Evolutionary conservation across 2,797 vertebrate species (phyloP), one percentile per base, ranked within the genome.

Genomic region (Australoheros facetus): DNA sequence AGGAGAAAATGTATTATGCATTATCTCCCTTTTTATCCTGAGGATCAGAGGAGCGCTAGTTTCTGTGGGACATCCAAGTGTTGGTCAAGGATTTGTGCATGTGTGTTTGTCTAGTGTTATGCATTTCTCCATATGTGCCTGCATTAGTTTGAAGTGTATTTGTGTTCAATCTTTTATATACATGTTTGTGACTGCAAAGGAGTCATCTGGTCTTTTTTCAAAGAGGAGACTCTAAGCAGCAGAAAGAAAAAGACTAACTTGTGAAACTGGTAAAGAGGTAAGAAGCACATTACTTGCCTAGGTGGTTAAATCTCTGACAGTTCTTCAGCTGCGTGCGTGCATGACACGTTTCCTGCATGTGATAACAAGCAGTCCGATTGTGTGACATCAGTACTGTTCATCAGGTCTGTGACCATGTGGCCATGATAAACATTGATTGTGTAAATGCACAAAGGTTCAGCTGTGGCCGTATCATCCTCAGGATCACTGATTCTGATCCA

Each of bases 1-100:
- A 86, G 57, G 80, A 72, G 78, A 77, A 80, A 81, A 92, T 90
- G 85, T 91, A 87, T 89, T 87, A 93, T 93, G 87, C 83, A 91
- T 93, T 59, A 79, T 81, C 66, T 89, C 87, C 80, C 54, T 74
- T 91, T 93, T 93, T 71, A 93, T 93, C 87, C 83, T 16, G 54
- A 74, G 73, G 91, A 92, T 93, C 80, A 89, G 84, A 92, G 85
- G 84, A 85, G 42, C 81, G 73, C 74, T 74, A 81, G 93, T 94
- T 92, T 94, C 92, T 87, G 53, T 85, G 94, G 93, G 92, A 95
- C 87, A 48, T 91, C 81, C 91, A 93, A 86, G 85, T 81, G 70
- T 58, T 91, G 92, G 93, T 94, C 91, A 94, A 57, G 85, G 78
- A 82, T 85, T 77, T 75, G 34, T 73, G 82, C 76, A 77, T 59